Evolutionary conservation across 2,888 invertebrate genomes (phyloP), one percentile per base, ranked within the genome.

Genomic region (Sinohyriopsis cumingii): DNA sequence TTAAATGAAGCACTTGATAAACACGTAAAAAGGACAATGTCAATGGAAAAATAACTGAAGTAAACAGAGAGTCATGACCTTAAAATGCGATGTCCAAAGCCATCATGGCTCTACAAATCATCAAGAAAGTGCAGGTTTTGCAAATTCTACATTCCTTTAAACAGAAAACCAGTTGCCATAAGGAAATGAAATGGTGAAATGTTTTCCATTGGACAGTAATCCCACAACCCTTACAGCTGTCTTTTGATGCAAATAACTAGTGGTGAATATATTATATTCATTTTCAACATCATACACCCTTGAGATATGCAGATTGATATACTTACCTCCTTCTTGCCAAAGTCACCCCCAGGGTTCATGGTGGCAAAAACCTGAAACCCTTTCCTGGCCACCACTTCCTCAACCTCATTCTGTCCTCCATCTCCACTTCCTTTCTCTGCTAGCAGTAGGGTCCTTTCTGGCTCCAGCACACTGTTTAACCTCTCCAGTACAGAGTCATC

Each of bases 261-360:
- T 9, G 24, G n/a, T n/a, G n/a, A n/a, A 57, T 57, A 22, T 19
- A 9, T 22, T 12, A n/a, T 57, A 57, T 15, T 57, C 24, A 22
- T 15, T 22, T n/a, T 9, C 3, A 57, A 12, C 15, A 57, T 4
- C 24, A 57, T 15, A 9, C 7, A 20, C 9, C 12, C 24, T 24
- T 22, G 20, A 57, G 9, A 20, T 20, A n/a, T n/a, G n/a, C 19
- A n/a, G 33, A 24, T 19, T 28, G 59, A 65, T 28, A 59, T 25
- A n/a, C 78, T 72, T 80, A 93, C 93, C 90, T 99, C 99, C 89
- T 99, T 99, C 89, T 99, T 99, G 5, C 99, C 99, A 89, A 96
- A 99, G 92, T 99, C 99, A 1, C 99, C 99, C 19, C 99, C 98
- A 12, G 99, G 99, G 91, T 99, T 99, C 99, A 99, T 99, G 0